Conservation (phyloP, 2,888 invertebrate genomes). For the Cacoxenus indagator region DNA sequence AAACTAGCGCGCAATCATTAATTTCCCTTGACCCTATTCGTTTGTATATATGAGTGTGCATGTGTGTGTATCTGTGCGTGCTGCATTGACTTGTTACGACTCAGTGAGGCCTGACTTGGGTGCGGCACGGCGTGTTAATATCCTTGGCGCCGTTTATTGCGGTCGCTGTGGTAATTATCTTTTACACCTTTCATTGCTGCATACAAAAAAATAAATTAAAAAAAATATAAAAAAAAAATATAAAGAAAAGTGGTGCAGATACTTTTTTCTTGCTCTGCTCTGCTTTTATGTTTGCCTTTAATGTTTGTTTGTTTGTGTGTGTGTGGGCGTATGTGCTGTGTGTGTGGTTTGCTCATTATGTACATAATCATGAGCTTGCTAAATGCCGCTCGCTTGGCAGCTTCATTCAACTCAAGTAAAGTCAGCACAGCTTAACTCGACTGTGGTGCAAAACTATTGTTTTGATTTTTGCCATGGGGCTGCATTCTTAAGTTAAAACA, state of each 20-base stretch:
- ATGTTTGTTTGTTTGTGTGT: background rate
- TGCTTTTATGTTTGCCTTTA: background rate
- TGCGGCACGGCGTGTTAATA: conserved; percentile 5
- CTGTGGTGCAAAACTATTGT: background rate
- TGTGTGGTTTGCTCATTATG: background rate
- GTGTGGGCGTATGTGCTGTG: background rate
- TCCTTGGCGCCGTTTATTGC: conserved; percentile 16
- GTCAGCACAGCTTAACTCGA: background rate
- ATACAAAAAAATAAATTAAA: background rate
- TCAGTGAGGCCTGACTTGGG: background rate
- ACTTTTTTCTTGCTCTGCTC: background rate
- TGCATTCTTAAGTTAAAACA: background rate
- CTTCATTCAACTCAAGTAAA: background rate
- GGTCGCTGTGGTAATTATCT: conserved; percentile 10
- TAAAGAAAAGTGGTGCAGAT: background rate
- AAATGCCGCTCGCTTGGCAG: background rate
- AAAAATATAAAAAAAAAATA: background rate
- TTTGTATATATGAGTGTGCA: conserved; percentile 27
- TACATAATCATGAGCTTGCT: conserved; percentile 5
- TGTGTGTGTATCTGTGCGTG: conserved; percentile 14
- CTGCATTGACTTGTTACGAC: background rate
- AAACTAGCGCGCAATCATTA: conserved; percentile 39
- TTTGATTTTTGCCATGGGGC: background rate
- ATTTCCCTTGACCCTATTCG: conserved; percentile 47
- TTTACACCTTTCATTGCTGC: conserved; percentile 6